phyloP scores from a whole-genome alignment of 2,797 vertebrate species.

The Tauraco hartlaubi region DNA sequence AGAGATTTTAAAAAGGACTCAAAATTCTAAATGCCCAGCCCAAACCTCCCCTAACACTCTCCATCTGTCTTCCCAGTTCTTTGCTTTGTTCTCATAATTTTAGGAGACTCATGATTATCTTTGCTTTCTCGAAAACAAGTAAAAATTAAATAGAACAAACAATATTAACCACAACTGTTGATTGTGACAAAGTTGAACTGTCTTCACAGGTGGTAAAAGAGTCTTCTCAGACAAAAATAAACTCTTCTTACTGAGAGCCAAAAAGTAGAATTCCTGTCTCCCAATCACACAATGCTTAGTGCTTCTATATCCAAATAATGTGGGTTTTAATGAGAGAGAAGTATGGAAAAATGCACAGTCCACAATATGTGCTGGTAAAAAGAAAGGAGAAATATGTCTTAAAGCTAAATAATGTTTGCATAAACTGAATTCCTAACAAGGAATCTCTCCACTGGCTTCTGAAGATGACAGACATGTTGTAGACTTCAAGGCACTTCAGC shows the following conservation, averaged over 20 bases:
- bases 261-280: neutral
- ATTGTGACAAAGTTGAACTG: neutral
- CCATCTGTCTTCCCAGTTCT: neutral
- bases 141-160: neutral
- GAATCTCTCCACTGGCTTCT: neutral
- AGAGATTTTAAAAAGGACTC: neutral
- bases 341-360: neutral
- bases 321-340: neutral
- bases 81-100: neutral
- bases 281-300: neutral
- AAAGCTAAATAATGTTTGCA: neutral
- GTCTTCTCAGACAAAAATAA: neutral
- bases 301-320: neutral
- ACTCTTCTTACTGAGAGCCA: neutral
- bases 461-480: neutral
- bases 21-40: neutral
- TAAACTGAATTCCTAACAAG: neutral
- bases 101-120: neutral
- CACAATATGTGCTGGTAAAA: neutral
- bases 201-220: neutral
- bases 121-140: neutral
- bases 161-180: neutral
- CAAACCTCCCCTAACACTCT: neutral
- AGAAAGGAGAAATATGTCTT: neutral
- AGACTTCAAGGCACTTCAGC: neutral